Percentiles rank a stretch among this genome's conserved stretches.
These are phyloP conservation scores for Peromyscus maniculatus DNA, from an alignment of 2,113 vertebrate genomes.

Conservation along the genomic window DNA sequence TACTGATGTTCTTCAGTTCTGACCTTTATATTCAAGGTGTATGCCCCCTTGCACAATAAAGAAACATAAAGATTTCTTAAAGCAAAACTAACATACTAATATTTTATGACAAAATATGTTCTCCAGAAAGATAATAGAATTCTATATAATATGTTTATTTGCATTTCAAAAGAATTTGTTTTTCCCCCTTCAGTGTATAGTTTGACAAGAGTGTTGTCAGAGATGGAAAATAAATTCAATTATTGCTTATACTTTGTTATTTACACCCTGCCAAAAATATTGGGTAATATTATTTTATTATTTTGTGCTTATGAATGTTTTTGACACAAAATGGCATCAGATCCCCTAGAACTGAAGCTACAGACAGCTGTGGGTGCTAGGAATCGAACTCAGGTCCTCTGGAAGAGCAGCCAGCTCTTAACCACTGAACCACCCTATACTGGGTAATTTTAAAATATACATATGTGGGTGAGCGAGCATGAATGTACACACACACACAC, in stretches of 20 bases:
- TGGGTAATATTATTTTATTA: background rate
- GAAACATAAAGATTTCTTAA: background rate
- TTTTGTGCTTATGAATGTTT: background rate
- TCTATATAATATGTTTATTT: background rate
- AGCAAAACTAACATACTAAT: background rate
- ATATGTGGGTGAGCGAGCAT: too few species aligned
- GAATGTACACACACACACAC: background rate
- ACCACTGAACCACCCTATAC: background rate
- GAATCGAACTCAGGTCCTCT: background rate
- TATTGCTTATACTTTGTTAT: background rate
- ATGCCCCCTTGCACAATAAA: background rate
- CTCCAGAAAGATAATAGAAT: background rate
- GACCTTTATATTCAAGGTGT: background rate
- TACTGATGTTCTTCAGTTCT: background rate
- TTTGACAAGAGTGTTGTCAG: background rate
- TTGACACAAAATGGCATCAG: background rate
- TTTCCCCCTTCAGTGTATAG: background rate
- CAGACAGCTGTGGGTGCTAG: background rate
- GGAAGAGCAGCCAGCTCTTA: background rate
- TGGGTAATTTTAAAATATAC: background rate
- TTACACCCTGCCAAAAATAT: background rate
- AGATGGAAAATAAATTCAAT: background rate
- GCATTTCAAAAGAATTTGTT: background rate
- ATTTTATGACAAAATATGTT: background rate
- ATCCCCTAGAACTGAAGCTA: background rate